Conservation (phyloP, 2,888 invertebrate species). For the Drosophila fulvimacula region DNA sequence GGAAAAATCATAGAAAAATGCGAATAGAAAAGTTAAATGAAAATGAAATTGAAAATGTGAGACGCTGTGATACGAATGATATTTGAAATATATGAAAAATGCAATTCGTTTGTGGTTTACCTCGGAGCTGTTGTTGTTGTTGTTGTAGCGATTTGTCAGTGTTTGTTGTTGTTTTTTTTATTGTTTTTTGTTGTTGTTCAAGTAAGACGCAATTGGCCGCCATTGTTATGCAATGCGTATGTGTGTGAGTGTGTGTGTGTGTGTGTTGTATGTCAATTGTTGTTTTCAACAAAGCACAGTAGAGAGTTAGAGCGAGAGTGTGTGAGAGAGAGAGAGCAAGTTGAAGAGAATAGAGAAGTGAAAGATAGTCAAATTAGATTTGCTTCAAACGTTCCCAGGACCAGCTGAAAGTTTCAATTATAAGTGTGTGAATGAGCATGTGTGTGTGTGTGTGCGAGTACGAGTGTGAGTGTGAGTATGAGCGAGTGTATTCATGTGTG, state of each 20-base stretch:
- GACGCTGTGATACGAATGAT: conserved; percentile 52
- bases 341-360: conserved; percentile 69
- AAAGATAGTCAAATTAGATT: conserved; percentile 84
- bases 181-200: conserved; percentile 47
- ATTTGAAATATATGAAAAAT: conserved; percentile 62
- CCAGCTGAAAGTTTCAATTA: conserved; percentile 79
- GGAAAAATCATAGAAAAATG: conserved; percentile 13
- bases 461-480: conserved; percentile 18
- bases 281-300: conserved; percentile 37
- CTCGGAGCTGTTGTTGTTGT: conserved; percentile 81
- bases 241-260: conserved; percentile 36
- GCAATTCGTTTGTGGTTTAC: conserved; percentile 80
- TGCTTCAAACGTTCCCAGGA: conserved; percentile 85
- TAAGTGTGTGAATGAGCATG: conserved; percentile 22
- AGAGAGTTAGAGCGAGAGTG: conserved; percentile 35
- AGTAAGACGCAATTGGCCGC: conserved; percentile 51
- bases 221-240: conserved; percentile 48
- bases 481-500: conserved; percentile 17
- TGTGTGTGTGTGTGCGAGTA: conserved; percentile 14
- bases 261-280: conserved; percentile 31
- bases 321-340: conserved; percentile 36
- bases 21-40: conserved; percentile 4
- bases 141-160: conserved; percentile 48
- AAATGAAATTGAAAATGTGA: conserved; percentile 19
- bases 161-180: conserved; percentile 51